A percentile compares a stretch with the other conserved stretches of the same genome.
Evolutionary conservation across 2,797 vertebrate genomes (phyloP).

Genomic region (Staurois parvus): DNA sequence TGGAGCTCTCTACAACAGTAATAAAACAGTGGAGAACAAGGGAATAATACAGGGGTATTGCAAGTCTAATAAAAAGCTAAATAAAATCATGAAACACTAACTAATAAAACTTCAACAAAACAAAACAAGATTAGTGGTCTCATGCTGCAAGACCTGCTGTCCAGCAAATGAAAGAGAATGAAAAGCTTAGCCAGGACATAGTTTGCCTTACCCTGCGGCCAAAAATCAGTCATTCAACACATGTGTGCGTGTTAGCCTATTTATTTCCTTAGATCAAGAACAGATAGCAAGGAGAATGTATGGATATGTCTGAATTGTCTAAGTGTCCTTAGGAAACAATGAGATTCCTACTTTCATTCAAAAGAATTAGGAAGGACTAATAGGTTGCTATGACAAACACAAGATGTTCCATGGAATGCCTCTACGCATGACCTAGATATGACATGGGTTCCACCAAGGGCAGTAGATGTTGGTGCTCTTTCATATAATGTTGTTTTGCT

Average conservation of each 20-base stretch:
- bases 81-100: slow-evolving; percentile 57
- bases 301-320: too few species aligned
- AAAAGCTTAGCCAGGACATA: slow-evolving; percentile 29
- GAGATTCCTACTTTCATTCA: not conserved
- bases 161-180: slow-evolving; percentile 42
- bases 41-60: slow-evolving; percentile 35
- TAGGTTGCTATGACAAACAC: not conserved
- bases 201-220: not conserved
- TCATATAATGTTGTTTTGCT: not conserved
- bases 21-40: slow-evolving; percentile 55
- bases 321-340: not conserved
- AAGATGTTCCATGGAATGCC: too few species aligned
- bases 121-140: slow-evolving; percentile 49
- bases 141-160: slow-evolving; percentile 48
- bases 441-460: not conserved
- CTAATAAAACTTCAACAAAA: slow-evolving; percentile 52
- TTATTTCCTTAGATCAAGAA: too few species aligned
- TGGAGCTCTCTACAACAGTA: slow-evolving; percentile 58
- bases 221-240: slow-evolving; percentile 1
- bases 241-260: slow-evolving; percentile 9
- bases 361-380: not conserved
- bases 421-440: not conserved
- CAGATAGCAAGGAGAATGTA: too few species aligned
- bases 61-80: slow-evolving; percentile 48
- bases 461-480: not conserved